These are phyloP conservation scores for Pseudonaja textilis DNA, from an alignment of 2,113 vertebrate species.

Conservation along the genomic window DNA sequence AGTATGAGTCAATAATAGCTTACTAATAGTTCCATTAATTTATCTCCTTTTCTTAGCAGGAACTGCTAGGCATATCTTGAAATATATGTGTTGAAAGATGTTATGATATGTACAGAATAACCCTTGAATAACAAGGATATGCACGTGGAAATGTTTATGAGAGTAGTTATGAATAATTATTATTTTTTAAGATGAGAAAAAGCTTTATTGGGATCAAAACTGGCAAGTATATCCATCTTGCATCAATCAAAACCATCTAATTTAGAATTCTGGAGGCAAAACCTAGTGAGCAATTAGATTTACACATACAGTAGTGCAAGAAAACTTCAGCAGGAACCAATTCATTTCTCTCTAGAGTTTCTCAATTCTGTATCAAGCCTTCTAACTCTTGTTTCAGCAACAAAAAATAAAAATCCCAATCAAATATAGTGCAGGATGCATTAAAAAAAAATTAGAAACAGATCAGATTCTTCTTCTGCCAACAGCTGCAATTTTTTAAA, in stretches of 20 bases:
- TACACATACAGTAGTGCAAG: background rate
- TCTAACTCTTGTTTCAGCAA: background rate
- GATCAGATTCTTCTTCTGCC: background rate
- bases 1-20: background rate
- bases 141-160: too few relatives aligned
- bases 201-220: background rate
- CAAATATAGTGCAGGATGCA: background rate
- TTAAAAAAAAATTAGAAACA: background rate
- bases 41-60: background rate
- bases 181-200: too few relatives aligned
- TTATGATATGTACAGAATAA: too few relatives aligned
- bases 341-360: background rate
- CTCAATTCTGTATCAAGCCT: background rate
- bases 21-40: background rate
- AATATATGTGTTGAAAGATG: background rate
- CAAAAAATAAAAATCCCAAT: background rate
- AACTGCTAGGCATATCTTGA: background rate
- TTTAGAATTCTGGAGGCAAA: background rate
- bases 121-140: too few relatives aligned
- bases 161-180: too few relatives aligned
- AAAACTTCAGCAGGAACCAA: background rate
- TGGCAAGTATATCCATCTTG: too few relatives aligned
- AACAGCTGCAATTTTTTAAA: background rate
- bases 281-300: background rate
- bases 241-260: background rate